phyloP scores from a whole-genome alignment of 2,888 invertebrate species.

The Siphonodentalium dalli region DNA sequence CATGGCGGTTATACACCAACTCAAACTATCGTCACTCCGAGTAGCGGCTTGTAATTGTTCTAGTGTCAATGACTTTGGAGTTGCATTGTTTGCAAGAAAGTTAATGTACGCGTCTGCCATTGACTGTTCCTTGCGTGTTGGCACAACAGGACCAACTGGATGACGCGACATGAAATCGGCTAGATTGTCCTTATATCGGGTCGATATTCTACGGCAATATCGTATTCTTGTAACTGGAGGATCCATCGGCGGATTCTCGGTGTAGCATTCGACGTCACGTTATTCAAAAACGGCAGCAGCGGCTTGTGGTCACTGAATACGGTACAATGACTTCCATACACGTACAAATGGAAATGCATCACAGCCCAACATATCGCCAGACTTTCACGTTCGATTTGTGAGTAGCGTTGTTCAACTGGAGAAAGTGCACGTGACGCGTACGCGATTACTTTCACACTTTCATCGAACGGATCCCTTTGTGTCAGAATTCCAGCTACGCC shows the following conservation, averaged over 20 bases:
- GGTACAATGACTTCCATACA: slow-evolving; percentile 35
- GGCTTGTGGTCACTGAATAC: slow-evolving; percentile 45
- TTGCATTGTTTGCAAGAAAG: slow-evolving; percentile 14
- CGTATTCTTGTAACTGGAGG: slow-evolving; percentile 25
- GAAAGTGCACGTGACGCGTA: slow-evolving; percentile 28
- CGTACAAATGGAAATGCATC: too few species aligned
- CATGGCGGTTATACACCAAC: slow-evolving; percentile 4
- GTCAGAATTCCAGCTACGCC: slow-evolving; percentile 30
- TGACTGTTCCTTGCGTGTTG: not conserved
- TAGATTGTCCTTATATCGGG: slow-evolving; percentile 30
- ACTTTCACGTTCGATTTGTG: too few species aligned
- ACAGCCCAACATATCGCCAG: too few species aligned
- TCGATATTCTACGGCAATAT: slow-evolving; percentile 26
- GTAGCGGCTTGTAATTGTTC: slow-evolving; percentile 15
- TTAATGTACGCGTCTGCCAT: slow-evolving; percentile 25
- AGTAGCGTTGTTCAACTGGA: slow-evolving; percentile 29
- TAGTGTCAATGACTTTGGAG: slow-evolving; percentile 25
- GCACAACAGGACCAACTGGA: slow-evolving; percentile 12
- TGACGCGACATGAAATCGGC: slow-evolving; percentile 34
- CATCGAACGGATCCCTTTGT: too few species aligned
- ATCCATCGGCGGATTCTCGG: slow-evolving; percentile 31
- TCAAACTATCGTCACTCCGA: slow-evolving; percentile 5
- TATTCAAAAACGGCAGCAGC: slow-evolving; percentile 37
- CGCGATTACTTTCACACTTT: slow-evolving; percentile 18
- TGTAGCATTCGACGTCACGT: slow-evolving; percentile 29